Base-by-base conservation (phyloP, 2,888 invertebrate genomes). In the Andrena chrysosceles region DNA sequence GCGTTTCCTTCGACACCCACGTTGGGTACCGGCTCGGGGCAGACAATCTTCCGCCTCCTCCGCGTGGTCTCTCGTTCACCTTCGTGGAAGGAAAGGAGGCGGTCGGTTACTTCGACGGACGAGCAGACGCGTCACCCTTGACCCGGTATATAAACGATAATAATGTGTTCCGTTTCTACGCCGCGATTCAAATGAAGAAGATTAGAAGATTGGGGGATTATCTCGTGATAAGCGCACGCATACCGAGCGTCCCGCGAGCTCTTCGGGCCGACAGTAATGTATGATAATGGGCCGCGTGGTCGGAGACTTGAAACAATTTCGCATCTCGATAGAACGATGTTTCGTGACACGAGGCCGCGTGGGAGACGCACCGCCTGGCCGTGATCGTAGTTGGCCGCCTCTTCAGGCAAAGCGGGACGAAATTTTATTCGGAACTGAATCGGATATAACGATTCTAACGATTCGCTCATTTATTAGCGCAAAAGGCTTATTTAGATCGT, bases 191-290 rank as follows among this genome's bases (percentile, higher is more conserved):
- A 87, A 87, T 56, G 86, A 82, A 69, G 69, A 72, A 56, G 85
- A 86, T 87, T 87, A 86, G 87, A 86, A 87, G 81, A 86, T 86
- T 87, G 83, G 63, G 26, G 77, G 84, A 79, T 86, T 82, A 86
- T 79, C 74, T 66, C 67, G 79, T 86, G 82, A 84, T 84, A 78
- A 80, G 71, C 67, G 72, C 66, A 77, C 77, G 83, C 79, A 77
- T 68, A 81, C 76, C 71, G 68, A 67, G 35, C 33, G 59, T 74
- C 31, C 67, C 71, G 68, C 64, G 72, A 59, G 68, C 83, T 67
- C 76, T 76, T 69, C 59, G 73, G 71, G 60, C 52, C 66, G 29
- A 31, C 16, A 59, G 66, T 49, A 64, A 79, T 64, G 33, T 49
- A 74, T 35, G 70, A 74, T 74, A 74, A 82, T 82, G 80, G 79